These are phyloP conservation scores for Patella caerulea DNA, from an alignment of 2,888 invertebrate species.

Conservation along the genomic window DNA sequence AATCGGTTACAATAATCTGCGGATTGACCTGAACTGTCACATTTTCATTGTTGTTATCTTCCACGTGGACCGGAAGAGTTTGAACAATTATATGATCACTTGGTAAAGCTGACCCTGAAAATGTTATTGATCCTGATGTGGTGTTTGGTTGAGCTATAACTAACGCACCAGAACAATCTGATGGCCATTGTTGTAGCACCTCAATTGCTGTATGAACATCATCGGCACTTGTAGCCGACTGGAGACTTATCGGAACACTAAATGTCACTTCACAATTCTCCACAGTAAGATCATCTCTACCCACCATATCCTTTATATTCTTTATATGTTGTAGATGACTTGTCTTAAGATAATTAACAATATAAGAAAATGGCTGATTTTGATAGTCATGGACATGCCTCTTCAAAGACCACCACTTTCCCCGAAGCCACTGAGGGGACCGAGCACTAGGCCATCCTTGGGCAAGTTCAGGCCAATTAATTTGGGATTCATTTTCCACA, in stretches of 20 bases:
- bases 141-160: constrained; percentile 57
- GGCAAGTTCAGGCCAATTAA: constrained; percentile 72
- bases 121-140: constrained; percentile 40
- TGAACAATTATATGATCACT: constrained; percentile 69
- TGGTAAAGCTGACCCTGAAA: constrained; percentile 46
- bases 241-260: constrained; percentile 15
- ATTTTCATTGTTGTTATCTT: constrained; percentile 34
- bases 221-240: constrained; percentile 33
- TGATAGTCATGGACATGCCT: constrained; percentile 70
- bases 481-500: constrained; percentile 70
- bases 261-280: constrained; percentile 23
- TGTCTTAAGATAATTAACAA: constrained; percentile 3
- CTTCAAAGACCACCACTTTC: constrained; percentile 74
- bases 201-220: constrained; percentile 55
- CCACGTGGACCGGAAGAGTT: constrained; percentile 48
- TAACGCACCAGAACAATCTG: constrained; percentile 47
- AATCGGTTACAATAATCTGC: constrained; percentile 56
- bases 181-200: constrained; percentile 59
- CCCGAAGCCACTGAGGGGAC: constrained; percentile 73
- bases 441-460: constrained; percentile 72
- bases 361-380: constrained; percentile 65
- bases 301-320: neutral
- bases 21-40: constrained; percentile 60
- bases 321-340: neutral
- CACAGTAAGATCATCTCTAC: constrained; percentile 24